phyloP scores from a whole-genome alignment of 1,140 invertebrate species.

The Centruroides sculpturatus region DNA sequence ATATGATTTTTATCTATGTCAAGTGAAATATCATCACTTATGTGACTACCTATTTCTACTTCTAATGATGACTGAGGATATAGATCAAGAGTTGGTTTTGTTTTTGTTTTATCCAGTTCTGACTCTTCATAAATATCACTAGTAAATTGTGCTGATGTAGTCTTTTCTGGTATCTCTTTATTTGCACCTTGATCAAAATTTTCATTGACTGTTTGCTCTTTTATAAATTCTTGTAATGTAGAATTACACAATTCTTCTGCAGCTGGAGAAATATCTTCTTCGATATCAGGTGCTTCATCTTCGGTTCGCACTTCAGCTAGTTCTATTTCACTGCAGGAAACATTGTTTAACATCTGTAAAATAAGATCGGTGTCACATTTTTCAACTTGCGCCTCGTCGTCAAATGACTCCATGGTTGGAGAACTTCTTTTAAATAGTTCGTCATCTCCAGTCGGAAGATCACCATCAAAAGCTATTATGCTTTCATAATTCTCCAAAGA shows the following conservation, averaged over 20 bases:
- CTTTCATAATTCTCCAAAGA: constrained; percentile 1
- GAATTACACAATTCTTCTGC: constrained; percentile 1
- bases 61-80: constrained; percentile 15
- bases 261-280: constrained; percentile 20
- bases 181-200: too few species aligned
- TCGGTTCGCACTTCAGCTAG: constrained; percentile 22
- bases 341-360: constrained; percentile 9
- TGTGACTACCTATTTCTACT: constrained; percentile 16
- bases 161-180: too few species aligned
- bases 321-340: constrained; percentile 22
- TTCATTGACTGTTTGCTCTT: too few species aligned
- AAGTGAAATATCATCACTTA: constrained; percentile 8
- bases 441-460: constrained; percentile 2
- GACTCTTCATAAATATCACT: too few species aligned
- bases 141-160: too few species aligned
- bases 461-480: constrained; percentile 1
- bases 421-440: constrained; percentile 9
- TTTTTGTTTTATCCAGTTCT: too few species aligned
- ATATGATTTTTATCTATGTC: constrained; percentile 5
- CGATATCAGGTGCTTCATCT: constrained; percentile 25
- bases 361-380: constrained; percentile 7
- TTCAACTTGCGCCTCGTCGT: constrained; percentile 16
- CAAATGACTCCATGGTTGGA: constrained; percentile 13
- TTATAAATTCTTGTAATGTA: too few species aligned
- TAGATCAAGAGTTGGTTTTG: neutral